These are phyloP conservation scores for Gouania willdenowi DNA, from an alignment of 2,797 vertebrate species.

Conservation along the genomic window DNA sequence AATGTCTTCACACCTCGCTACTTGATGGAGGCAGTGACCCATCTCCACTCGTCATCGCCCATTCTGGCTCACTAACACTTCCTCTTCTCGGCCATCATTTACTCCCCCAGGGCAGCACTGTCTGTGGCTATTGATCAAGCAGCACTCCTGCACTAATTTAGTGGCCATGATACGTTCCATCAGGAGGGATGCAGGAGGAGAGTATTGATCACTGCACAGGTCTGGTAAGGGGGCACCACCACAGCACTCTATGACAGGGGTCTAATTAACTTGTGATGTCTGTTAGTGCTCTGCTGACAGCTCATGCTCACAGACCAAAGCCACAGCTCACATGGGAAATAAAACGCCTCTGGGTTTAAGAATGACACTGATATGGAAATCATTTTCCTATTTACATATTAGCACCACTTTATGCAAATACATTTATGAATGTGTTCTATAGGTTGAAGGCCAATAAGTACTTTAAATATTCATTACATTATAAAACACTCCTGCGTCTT, in stretches of 20 bases:
- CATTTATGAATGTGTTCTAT: too few relatives aligned
- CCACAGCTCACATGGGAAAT: conserved; percentile 3
- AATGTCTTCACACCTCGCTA: conserved; percentile 21
- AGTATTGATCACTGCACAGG: conserved; percentile 57
- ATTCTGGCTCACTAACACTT: conserved; percentile 19
- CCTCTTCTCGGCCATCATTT: conserved; percentile 49
- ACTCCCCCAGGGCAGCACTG: conserved; percentile 51
- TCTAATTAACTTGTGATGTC: conserved; percentile 42
- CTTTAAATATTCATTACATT: too few relatives aligned
- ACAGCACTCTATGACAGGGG: conserved; percentile 27
- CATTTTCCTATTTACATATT: neutral
- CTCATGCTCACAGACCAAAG: conserved; percentile 6
- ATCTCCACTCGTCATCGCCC: conserved; percentile 2
- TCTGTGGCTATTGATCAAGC: conserved; percentile 78
- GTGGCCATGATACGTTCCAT: conserved; percentile 60
- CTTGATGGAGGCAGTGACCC: conserved; percentile 34
- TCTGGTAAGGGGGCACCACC: conserved; percentile 25
- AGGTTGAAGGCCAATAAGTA: too few relatives aligned
- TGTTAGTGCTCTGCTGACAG: conserved; percentile 24
- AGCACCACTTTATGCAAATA: neutral
- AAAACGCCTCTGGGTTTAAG: neutral
- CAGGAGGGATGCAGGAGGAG: conserved; percentile 54
- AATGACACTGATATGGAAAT: neutral
- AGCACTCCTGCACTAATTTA: conserved; percentile 71
- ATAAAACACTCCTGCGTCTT: too few relatives aligned